These are phyloP conservation scores for Linyphia triangularis DNA, from an alignment of 2,888 invertebrate species.

Conservation along the genomic window DNA sequence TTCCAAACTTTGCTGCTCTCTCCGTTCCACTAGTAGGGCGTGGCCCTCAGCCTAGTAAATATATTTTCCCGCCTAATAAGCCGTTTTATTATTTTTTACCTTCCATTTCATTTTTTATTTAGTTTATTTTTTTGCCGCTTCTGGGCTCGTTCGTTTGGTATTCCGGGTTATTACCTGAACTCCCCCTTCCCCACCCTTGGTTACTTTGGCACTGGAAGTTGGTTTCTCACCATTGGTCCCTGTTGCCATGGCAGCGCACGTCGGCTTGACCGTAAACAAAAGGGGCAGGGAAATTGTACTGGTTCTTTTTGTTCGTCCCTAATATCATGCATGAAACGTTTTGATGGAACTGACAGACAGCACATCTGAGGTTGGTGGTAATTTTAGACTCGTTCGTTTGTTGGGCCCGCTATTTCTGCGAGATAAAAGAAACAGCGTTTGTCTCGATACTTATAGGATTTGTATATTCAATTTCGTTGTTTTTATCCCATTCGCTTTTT, in stretches of 20 bases:
- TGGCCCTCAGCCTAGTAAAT: slow-evolving; percentile 56
- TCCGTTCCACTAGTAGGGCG: slow-evolving; percentile 48
- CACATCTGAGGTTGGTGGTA: too few species aligned
- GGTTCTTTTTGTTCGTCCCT: not conserved
- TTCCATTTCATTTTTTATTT: slow-evolving; percentile 49
- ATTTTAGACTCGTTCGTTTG: too few species aligned
- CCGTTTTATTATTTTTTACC: slow-evolving; percentile 64
- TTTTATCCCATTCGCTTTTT: too few species aligned
- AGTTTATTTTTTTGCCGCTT: slow-evolving; percentile 42
- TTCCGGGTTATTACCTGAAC: slow-evolving; percentile 68
- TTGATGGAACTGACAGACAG: not conserved
- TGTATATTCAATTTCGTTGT: too few species aligned
- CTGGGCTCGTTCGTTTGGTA: slow-evolving; percentile 59
- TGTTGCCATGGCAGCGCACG: slow-evolving; percentile 48
- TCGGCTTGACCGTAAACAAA: slow-evolving; percentile 69
- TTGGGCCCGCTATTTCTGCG: too few species aligned
- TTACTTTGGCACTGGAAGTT: slow-evolving; percentile 47
- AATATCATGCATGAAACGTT: not conserved
- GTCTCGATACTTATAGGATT: too few species aligned
- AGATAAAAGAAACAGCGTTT: too few species aligned
- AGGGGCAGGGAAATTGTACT: slow-evolving; percentile 37
- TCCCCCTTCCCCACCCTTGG: slow-evolving; percentile 13
- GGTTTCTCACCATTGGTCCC: slow-evolving; percentile 69
- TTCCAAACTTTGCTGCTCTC: slow-evolving; percentile 10
- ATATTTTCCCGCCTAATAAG: slow-evolving; percentile 70